These are phyloP conservation scores for Chaunax sp. DNA, from an alignment of 2,797 vertebrate genomes.

Conservation along the genomic window DNA sequence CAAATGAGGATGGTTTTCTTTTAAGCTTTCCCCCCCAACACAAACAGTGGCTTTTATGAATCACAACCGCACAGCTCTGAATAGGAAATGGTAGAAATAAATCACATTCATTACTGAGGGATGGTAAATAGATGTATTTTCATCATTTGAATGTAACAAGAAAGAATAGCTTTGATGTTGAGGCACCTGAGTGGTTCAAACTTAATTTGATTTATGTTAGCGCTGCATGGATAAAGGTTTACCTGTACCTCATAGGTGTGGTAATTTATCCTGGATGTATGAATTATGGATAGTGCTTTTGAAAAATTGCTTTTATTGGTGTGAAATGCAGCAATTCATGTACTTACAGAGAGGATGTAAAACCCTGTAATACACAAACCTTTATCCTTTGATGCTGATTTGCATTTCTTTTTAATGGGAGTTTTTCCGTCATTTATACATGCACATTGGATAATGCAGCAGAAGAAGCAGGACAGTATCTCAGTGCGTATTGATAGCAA, in stretches of 20 bases:
- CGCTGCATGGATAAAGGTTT: constrained; percentile 6
- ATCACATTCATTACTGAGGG: constrained; percentile 53
- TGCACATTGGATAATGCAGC: background rate
- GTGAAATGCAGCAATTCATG: constrained; percentile 1
- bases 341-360: background rate
- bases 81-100: constrained; percentile 56
- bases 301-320: constrained; percentile 23
- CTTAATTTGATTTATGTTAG: constrained; percentile 38
- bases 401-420: background rate
- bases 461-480: background rate
- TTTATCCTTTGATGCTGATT: background rate
- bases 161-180: constrained; percentile 55
- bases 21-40: constrained; percentile 44
- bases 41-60: constrained; percentile 58
- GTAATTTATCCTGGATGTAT: constrained; percentile 9
- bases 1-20: constrained; percentile 72
- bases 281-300: constrained; percentile 32
- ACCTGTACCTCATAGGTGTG: constrained; percentile 11
- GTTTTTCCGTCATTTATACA: background rate
- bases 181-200: constrained; percentile 47
- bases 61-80: constrained; percentile 45
- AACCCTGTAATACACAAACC: background rate
- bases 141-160: constrained; percentile 50
- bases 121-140: constrained; percentile 54
- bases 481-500: background rate